Percentiles rank a stretch among this genome's conserved stretches.
These are phyloP conservation scores for Tachyglossus aculeatus DNA, from an alignment of 2,797 vertebrate genomes.

Conservation along the genomic window DNA sequence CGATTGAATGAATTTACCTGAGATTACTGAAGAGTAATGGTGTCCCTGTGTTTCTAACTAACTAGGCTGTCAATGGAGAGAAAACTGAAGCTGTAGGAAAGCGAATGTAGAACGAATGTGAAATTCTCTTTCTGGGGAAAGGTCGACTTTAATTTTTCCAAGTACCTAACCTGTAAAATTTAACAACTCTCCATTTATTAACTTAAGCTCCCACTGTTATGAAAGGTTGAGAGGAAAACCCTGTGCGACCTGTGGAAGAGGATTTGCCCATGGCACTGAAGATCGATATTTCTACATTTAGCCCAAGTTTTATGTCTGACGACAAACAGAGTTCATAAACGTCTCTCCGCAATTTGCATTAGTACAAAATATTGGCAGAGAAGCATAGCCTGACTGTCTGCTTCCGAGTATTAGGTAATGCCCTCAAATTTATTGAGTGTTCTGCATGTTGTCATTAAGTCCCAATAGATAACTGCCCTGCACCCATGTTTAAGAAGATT, in stretches of 20 bases:
- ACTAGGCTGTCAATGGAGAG: too few species aligned
- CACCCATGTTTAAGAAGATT: constrained; percentile 9
- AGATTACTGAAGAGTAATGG: too few species aligned
- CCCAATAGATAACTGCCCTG: constrained; percentile 43
- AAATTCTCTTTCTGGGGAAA: constrained; percentile 5
- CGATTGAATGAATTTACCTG: too few species aligned
- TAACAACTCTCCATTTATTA: constrained; percentile 56
- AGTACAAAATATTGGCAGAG: constrained; percentile 60
- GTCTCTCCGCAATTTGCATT: constrained; percentile 57
- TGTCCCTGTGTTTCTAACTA: too few species aligned
- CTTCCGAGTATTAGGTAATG: constrained; percentile 30
- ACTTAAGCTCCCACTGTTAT: constrained; percentile 34
- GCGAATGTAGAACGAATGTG: constrained; percentile 1
- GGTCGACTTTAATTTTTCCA: constrained; percentile 43
- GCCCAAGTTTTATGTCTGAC: constrained; percentile 54
- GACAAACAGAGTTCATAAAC: constrained; percentile 67
- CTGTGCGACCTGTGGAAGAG: constrained; percentile 39
- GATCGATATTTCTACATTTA: constrained; percentile 54
- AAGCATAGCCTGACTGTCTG: constrained; percentile 33
- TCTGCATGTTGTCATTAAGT: constrained; percentile 43
- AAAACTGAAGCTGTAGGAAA: too few species aligned
- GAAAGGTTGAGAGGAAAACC: constrained; percentile 38
- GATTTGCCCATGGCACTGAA: constrained; percentile 43
- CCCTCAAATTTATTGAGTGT: constrained; percentile 54
- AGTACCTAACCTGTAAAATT: constrained; percentile 54